Evolutionary conservation across 2,113 vertebrate genomes (phyloP), one percentile per base, ranked within the genome.

Genomic region (Blennius ocellaris): DNA sequence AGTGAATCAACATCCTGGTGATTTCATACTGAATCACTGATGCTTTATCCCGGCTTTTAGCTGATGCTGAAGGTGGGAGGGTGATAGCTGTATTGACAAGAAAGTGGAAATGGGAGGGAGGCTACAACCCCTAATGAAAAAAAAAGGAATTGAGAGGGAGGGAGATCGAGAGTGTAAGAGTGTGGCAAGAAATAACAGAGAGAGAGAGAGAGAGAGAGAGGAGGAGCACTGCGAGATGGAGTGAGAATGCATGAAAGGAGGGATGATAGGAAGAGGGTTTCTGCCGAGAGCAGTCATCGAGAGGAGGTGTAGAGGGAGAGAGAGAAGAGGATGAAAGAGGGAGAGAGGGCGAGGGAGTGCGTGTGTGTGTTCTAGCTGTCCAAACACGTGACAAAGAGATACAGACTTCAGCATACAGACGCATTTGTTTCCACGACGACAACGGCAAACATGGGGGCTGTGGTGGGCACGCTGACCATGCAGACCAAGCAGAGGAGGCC

Each of bases 391-490:
- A 92, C 81, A 50, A 86, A 81, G 52, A 86, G 68, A 84, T 57
- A 82, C 79, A 86, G 84, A 90, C 72, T 72, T 80, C 82, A 67
- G 72, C 83, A 71, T 40, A 78, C 73, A 81, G 87, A 88, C 86
- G 70, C 53, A 54, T 83, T 81, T 83, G 90, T 93, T 90, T 88
- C 92, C 90, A 92, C 90, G 75, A 87, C 89, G 81, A 91, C 89
- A 66, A 78, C 84, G 2, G 88, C 83, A 94, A 89, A 89, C 92
- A 98, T 98, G 97, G 97, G 97, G 90, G 97, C 96, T 76, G 97
- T 98, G 88, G 97, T 99, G 94, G 97, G 96, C 80, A 97, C 97
- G 10, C 95, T 99, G 92, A 97, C 96, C 48, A 95, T 97, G 94
- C 96, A 98, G 93, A 97, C 96, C 82, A 97, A 96, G 94, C 94